Evolutionary conservation across 2,888 invertebrate species (phyloP).

Genomic region (Epistrophe grossulariae): DNA sequence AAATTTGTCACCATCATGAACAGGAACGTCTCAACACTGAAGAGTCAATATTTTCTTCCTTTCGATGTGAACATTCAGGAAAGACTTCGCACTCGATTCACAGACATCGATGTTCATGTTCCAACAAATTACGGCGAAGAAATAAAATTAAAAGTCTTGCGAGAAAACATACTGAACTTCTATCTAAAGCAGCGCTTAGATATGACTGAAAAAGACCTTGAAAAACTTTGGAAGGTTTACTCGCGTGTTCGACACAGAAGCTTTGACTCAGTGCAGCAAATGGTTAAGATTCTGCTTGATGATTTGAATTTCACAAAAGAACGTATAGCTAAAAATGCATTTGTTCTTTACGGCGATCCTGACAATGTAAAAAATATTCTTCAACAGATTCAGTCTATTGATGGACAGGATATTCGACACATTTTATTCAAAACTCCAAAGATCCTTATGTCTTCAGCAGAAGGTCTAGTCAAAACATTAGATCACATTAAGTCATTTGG

Average conservation of each 20-base stretch:
- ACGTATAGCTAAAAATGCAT: slow-evolving; percentile 86
- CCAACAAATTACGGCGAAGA: slow-evolving; percentile 61
- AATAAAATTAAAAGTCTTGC: slow-evolving; percentile 79
- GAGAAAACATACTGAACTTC: slow-evolving; percentile 79
- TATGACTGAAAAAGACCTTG: slow-evolving; percentile 81
- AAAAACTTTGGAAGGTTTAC: slow-evolving; percentile 82
- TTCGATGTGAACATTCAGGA: slow-evolving; percentile 82
- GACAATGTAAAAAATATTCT: slow-evolving; percentile 86
- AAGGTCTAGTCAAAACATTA: slow-evolving; percentile 85
- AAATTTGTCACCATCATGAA: slow-evolving; percentile 82
- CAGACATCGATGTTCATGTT: slow-evolving; percentile 76
- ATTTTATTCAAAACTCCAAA: slow-evolving; percentile 86
- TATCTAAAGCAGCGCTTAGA: slow-evolving; percentile 84
- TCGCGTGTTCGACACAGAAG: slow-evolving; percentile 83
- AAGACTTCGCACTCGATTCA: slow-evolving; percentile 80
- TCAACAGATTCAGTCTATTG: slow-evolving; percentile 85
- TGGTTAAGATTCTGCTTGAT: slow-evolving; percentile 85
- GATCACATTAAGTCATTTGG: slow-evolving; percentile 86
- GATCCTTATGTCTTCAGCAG: slow-evolving; percentile 86
- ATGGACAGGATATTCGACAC: slow-evolving; percentile 85
- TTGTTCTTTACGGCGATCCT: slow-evolving; percentile 86
- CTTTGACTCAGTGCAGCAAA: slow-evolving; percentile 85
- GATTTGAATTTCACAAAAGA: slow-evolving; percentile 85
- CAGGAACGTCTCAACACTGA: slow-evolving; percentile 82
- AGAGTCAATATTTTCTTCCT: slow-evolving; percentile 82